Conservation (phyloP, 2,888 invertebrate species). For the Gandaritis pyraliata region DNA sequence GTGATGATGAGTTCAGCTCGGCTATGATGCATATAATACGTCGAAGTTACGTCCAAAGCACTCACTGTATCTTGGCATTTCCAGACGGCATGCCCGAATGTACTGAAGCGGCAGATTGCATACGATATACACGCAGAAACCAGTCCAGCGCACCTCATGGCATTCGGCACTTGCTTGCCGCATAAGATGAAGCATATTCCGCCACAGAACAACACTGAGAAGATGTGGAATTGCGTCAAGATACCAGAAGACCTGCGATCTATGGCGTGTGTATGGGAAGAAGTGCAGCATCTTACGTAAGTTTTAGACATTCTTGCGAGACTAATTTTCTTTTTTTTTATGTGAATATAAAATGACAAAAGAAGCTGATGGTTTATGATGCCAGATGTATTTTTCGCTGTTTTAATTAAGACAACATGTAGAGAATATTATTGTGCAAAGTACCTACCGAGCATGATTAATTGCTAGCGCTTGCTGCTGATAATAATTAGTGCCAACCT, state of each 20-base stretch:
- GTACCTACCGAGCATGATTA: too few species aligned
- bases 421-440: too few species aligned
- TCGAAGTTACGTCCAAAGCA: too few species aligned
- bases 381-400: too few species aligned
- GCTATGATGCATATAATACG: too few species aligned
- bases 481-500: neutral
- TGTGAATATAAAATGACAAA: neutral
- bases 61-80: constrained; percentile 27
- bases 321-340: too few species aligned
- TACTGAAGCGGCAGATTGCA: constrained; percentile 77
- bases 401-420: too few species aligned
- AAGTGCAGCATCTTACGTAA: constrained; percentile 85
- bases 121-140: constrained; percentile 79
- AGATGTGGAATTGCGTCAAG: constrained; percentile 82
- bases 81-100: constrained; percentile 75
- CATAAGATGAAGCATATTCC: constrained; percentile 78
- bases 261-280: constrained; percentile 86
- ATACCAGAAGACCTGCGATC: constrained; percentile 84
- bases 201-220: constrained; percentile 79
- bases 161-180: constrained; percentile 82
- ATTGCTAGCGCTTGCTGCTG: constrained; percentile 5
- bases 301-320: constrained; percentile 30
- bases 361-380: too few species aligned
- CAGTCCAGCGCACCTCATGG: constrained; percentile 71
- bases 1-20: too few species aligned